Evolutionary conservation across 2,888 invertebrate genomes (phyloP), one percentile per base, ranked within the genome.

Genomic region (Gisinianus flammeolus): DNA sequence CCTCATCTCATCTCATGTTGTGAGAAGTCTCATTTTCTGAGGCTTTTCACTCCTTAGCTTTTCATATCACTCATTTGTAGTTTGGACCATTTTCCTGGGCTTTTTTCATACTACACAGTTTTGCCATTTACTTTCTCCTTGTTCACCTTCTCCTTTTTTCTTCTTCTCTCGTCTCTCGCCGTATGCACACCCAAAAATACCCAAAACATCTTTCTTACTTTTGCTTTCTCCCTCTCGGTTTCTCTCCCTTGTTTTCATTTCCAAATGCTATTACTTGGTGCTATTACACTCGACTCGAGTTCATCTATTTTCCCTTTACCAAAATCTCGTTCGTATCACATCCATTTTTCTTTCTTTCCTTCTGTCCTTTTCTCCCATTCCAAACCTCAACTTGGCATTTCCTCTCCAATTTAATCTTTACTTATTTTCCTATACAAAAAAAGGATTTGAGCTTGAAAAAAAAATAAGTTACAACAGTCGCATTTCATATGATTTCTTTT

Each of bases 61-160:
- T 76, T 68, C 77, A 77, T 71, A 70, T 66, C 71, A 77, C 66
- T 77, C 77, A 77, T 77, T 77, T 77, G 77, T 71, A 77, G 77
- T 77, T 70, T 35, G 70, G 66, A 66, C 77, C 71, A 76, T 68
- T 56, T 68, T 56, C 64, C 30, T 26, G n/a, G 56, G 64, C 66
- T 54, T 67, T 64, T 64, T 52, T 31, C 31, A 44, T 68, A 44
- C 56, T 35, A 71, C 76, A 76, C 30, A 24, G 33, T 69, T 76
- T 76, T 69, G 44, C 69, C 76, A 76, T 76, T 69, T 69, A 68
- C 76, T 30, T 2, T 24, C 16, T 26, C 44, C 52, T 22, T 44
- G 19, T 30, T 22, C 67, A 62, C 33, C 54, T 28, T 24, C 22
- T 24, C 30, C 24, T 70, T 24, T 52, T 52, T 19, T 24, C 44